These are phyloP conservation scores for Betta splendens DNA, from an alignment of 2,797 vertebrate species.

Conservation along the genomic window DNA sequence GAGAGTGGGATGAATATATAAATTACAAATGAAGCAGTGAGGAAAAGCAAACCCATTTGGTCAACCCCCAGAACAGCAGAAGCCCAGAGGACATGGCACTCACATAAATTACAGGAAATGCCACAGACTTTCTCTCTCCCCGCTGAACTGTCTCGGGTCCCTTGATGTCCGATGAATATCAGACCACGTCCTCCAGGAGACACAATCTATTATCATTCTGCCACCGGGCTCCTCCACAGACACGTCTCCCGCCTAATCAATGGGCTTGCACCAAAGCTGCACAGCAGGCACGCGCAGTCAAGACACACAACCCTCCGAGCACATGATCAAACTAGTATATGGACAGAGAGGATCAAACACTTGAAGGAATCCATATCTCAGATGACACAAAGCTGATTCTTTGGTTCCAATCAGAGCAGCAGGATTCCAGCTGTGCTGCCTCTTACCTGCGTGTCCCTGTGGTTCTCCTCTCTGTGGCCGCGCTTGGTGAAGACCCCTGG, in stretches of 20 bases:
- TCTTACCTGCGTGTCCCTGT: slow-evolving; percentile 68
- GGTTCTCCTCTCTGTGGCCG: slow-evolving; percentile 59
- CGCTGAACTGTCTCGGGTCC: slow-evolving; percentile 64
- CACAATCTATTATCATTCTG: slow-evolving; percentile 72
- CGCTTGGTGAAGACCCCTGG: slow-evolving; percentile 68
- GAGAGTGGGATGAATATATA: slow-evolving; percentile 28
- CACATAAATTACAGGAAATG: slow-evolving; percentile 44
- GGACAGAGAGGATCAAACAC: slow-evolving; percentile 32
- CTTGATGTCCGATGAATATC: slow-evolving; percentile 68
- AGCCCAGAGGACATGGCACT: slow-evolving; percentile 45
- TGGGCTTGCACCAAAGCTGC: slow-evolving; percentile 67
- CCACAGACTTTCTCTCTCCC: slow-evolving; percentile 43
- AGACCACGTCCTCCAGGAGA: slow-evolving; percentile 72
- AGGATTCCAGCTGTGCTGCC: slow-evolving; percentile 49
- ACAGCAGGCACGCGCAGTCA: slow-evolving; percentile 41
- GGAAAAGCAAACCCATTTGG: slow-evolving; percentile 23
- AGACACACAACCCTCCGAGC: slow-evolving; percentile 24
- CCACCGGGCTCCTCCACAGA: slow-evolving; percentile 65
- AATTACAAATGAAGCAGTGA: slow-evolving; percentile 33
- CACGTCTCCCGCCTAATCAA: slow-evolving; percentile 66
- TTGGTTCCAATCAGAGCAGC: slow-evolving; percentile 34
- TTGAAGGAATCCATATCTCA: slow-evolving; percentile 23
- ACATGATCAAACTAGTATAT: slow-evolving; percentile 45
- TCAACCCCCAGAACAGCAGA: slow-evolving; percentile 20
- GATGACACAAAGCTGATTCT: slow-evolving; percentile 23